Evolutionary conservation across 2,113 vertebrate genomes (phyloP).

Genomic region (Chlamydotis undulata): DNA sequence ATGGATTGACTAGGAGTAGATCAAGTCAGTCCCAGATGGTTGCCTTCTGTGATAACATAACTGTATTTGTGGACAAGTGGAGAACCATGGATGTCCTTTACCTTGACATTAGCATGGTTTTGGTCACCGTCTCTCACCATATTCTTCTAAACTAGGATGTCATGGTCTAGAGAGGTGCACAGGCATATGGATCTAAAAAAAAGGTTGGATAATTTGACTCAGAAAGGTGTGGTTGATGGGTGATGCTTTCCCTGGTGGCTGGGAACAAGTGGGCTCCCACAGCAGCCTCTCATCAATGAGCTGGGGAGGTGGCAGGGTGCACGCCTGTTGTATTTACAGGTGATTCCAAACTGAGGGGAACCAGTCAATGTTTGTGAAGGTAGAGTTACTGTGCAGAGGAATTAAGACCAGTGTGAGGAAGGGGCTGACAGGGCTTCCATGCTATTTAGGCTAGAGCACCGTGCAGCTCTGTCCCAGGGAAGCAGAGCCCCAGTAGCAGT

Average conservation of each 20-base stretch:
- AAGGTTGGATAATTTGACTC: background rate
- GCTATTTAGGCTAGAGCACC: background rate
- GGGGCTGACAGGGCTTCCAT: accelerated
- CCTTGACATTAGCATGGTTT: background rate
- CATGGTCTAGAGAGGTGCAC: background rate
- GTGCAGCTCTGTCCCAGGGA: accelerated
- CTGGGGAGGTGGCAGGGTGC: background rate
- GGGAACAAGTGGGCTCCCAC: background rate
- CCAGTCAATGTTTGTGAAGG: accelerated
- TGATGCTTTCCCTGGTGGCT: background rate
- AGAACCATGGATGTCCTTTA: background rate
- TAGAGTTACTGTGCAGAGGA: background rate
- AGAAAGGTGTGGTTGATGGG: accelerated
- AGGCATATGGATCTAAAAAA: background rate
- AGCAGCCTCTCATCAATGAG: background rate
- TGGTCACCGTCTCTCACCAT: background rate
- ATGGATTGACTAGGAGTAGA: background rate
- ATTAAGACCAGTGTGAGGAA: background rate
- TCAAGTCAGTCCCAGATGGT: accelerated
- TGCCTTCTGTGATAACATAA: background rate
- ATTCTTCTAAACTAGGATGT: background rate
- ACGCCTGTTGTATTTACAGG: background rate
- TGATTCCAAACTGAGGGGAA: background rate
- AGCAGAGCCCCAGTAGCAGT: accelerated
- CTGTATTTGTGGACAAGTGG: background rate